Base-by-base conservation (phyloP, 1,140 invertebrate genomes). In the Hirudo medicinalis region DNA sequence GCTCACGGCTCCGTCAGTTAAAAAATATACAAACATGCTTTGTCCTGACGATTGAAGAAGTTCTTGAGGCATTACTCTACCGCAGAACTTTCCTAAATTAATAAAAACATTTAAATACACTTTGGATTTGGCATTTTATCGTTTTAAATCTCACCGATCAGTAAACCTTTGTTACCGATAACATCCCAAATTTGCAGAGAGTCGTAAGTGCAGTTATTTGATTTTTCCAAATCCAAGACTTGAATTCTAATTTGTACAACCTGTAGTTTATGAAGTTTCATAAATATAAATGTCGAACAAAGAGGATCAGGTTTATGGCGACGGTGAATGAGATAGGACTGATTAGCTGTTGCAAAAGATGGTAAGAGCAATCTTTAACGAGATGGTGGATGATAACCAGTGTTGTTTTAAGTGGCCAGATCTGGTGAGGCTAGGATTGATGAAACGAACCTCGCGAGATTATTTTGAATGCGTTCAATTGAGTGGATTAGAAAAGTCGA, bases 71-170 rank as follows among this genome's bases (percentile, higher is more conserved):
- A 19, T 22, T n/a, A 20, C 19, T 11, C 1, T 63, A 15, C 57
- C 57, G 17, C 57, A 63, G 19, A 63, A 63, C 29, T 63, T 63
- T 63, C 57, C 57, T 25, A 63, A 32, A 63, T 13, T 49, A 36
- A 36, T 36, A 36, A 36, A 49, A 49, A 40, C 11, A 11, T 40
- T 49, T 49, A 49, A 49, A 49, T 49, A 49, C 3, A 8, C 9
- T 3, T 36, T 36, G 43, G 11, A 49, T 17, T 49, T 40, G 4
- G 40, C 15, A 17, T 49, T 15, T 15, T 2, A 49, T 49, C 43
- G 1, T 17, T 49, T 49, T 49, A 49, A 49, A 49, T 49, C 43
- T 49, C 15, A 49, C 43, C 43, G 43, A 49, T 49, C 43, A 15
- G 19, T 22, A n/a, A 13, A 15, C 2, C 13, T 15, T 63, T 1